These are phyloP conservation scores for Cephalopholis sonnerati DNA, from an alignment of 2,113 vertebrate genomes.

Conservation along the genomic window DNA sequence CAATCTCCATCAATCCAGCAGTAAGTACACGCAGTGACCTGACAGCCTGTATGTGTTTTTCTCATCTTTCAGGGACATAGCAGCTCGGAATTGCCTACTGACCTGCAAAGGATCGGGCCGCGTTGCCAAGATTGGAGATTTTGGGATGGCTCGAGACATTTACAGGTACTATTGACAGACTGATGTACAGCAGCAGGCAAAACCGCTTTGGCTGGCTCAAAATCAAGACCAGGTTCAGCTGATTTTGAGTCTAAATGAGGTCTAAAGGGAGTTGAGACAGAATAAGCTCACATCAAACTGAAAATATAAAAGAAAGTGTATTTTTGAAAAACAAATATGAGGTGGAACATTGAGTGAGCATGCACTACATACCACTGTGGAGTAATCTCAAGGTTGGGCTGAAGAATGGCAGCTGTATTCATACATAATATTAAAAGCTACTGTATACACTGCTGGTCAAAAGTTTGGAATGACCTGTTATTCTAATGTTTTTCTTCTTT, in stretches of 20 bases:
- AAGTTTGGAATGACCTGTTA: too few species aligned
- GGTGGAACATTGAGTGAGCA: neutral
- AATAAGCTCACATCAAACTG: neutral
- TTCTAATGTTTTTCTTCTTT: too few species aligned
- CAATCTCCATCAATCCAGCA: neutral
- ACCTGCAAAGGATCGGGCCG: conserved; percentile 94
- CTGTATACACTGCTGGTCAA: too few species aligned
- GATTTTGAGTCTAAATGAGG: neutral
- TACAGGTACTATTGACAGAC: conserved; percentile 88
- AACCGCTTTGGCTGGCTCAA: neutral
- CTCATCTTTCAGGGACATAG: conserved; percentile 91
- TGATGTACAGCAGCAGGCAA: neutral
- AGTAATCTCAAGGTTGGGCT: neutral
- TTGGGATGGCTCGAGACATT: conserved; percentile 99
- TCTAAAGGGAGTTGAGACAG: neutral
- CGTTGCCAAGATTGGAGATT: conserved; percentile 98
- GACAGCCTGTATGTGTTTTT: conserved; percentile 9
- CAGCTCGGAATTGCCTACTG: conserved; percentile 96
- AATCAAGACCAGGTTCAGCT: neutral
- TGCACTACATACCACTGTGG: neutral
- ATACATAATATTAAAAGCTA: neutral
- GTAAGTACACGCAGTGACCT: neutral
- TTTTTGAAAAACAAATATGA: neutral
- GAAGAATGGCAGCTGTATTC: neutral
- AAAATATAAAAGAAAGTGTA: neutral